Base-by-base conservation (phyloP, 1,140 invertebrate genomes). In the Leptinotarsa lineolata region DNA sequence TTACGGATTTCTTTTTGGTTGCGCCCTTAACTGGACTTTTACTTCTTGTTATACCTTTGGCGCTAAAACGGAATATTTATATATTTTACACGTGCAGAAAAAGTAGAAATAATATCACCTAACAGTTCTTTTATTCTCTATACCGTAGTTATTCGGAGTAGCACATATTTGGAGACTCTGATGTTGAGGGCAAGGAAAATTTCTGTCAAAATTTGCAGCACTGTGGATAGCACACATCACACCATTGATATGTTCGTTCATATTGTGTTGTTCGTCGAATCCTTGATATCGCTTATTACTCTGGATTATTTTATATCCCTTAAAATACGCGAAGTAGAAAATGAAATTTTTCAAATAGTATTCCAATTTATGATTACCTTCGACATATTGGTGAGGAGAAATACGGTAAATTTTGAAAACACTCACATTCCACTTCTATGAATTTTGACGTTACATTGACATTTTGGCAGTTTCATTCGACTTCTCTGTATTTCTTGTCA, bases 141-240 rank as follows among this genome's bases (percentile, higher is more conserved):
- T 16, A 16, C 20, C 20, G 16, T 15, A 16, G 20, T 15, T 15
- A 64, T 20, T 45, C 1, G 75, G 48, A 54, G 48, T 15, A 5
- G 48, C 48, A 63, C 75, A 76, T 20, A 73, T 20, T 45, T 48
- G 71, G 2, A 76, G 24, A 54, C 66, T 76, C 60, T 73, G 45
- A 68, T 76, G 72, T 24, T 69, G 70, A 11, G 72, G 70, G 18
- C 64, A 45, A 44, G 72, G 75, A 54, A 54, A 54, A 54, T 54
- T 54, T 1, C n/a, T 54, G n/a, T 15, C 15, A 70, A 76, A 76
- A 46, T 76, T 73, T 16, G 70, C 68, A 11, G 30, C 46, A 61
- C 72, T 71, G 67, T 76, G 60, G 3, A 73, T 76, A 4, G 75
- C 72, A 63, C 75, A 72, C 15, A 76, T 60, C n/a, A 72, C 73